phyloP scores from a whole-genome alignment of 2,113 vertebrate species.

The Rhegmatorhina hoffmannsi region DNA sequence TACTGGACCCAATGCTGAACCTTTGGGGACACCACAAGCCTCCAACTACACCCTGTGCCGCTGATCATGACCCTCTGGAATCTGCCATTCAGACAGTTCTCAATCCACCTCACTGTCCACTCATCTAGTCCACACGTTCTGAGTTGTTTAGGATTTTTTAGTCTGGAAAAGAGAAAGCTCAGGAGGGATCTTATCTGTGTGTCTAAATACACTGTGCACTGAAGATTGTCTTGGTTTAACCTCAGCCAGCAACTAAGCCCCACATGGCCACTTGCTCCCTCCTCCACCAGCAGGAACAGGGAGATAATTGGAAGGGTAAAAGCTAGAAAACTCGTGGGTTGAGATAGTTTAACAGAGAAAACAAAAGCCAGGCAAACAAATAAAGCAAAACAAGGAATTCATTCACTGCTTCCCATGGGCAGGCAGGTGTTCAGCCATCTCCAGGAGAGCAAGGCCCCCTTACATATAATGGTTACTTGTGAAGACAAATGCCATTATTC shows the following conservation, averaged over 20 bases:
- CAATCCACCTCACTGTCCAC: not conserved
- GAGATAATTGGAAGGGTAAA: too few relatives aligned
- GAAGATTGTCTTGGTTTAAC: not conserved
- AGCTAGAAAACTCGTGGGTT: too few relatives aligned
- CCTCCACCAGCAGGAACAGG: too few relatives aligned
- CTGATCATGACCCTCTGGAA: not conserved
- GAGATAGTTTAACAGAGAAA: not conserved
- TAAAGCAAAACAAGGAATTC: too few relatives aligned
- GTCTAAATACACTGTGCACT: not conserved
- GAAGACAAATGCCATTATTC: not conserved
- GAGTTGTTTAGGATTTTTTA: too few relatives aligned
- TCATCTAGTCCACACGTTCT: not conserved
- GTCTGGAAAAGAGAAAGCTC: too few relatives aligned
- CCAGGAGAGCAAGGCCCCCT: not conserved
- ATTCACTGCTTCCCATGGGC: not conserved
- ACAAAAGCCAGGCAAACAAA: not conserved
- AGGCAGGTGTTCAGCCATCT: not conserved
- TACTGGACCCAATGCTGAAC: too few relatives aligned
- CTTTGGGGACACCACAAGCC: accelerated
- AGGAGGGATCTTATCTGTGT: not conserved
- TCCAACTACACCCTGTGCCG: not conserved
- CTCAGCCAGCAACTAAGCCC: too few relatives aligned
- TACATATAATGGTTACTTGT: not conserved
- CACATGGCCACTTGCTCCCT: too few relatives aligned
- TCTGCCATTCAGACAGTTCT: not conserved